A percentile compares a stretch with the other conserved stretches of the same genome.
These are phyloP conservation scores for Lepus europaeus DNA, from an alignment of 2,113 vertebrate species.

Conservation along the genomic window DNA sequence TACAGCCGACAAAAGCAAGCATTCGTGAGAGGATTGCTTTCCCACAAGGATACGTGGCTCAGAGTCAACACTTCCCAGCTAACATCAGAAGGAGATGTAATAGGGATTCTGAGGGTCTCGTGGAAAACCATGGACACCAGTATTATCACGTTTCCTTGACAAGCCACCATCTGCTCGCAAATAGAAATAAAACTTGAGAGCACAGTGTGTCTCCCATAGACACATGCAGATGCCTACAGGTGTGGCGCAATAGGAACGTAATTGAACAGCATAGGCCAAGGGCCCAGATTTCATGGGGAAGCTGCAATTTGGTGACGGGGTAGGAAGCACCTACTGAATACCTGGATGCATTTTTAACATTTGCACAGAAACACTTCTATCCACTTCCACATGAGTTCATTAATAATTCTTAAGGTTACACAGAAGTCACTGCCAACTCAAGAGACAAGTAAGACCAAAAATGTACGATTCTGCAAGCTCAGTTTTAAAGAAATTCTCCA, in stretches of 20 bases:
- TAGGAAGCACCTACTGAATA: neutral
- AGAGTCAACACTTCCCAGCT: neutral
- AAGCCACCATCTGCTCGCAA: conserved; percentile 40
- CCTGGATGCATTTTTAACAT: neutral
- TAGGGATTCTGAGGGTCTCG: neutral
- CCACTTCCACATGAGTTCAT: neutral
- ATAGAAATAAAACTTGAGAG: conserved; percentile 51
- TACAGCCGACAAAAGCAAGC: neutral
- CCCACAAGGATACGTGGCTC: neutral
- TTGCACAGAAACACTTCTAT: neutral
- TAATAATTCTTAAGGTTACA: conserved; percentile 24
- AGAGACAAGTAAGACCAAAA: neutral
- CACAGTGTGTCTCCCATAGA: neutral
- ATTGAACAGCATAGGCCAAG: conserved; percentile 22
- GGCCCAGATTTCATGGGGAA: conserved; percentile 32
- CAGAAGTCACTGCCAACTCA: neutral
- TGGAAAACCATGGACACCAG: neutral
- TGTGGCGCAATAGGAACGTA: neutral
- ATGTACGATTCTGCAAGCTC: neutral
- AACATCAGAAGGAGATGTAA: neutral
- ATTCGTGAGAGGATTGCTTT: neutral
- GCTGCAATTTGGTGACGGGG: neutral
- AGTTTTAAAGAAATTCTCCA: conserved; percentile 59
- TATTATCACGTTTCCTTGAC: neutral
- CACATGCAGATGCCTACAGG: neutral